Percentiles rank a stretch among this genome's conserved stretches.
Evolutionary conservation across 2,113 vertebrate species (phyloP).

Genomic region (Platycercus adscitus): DNA sequence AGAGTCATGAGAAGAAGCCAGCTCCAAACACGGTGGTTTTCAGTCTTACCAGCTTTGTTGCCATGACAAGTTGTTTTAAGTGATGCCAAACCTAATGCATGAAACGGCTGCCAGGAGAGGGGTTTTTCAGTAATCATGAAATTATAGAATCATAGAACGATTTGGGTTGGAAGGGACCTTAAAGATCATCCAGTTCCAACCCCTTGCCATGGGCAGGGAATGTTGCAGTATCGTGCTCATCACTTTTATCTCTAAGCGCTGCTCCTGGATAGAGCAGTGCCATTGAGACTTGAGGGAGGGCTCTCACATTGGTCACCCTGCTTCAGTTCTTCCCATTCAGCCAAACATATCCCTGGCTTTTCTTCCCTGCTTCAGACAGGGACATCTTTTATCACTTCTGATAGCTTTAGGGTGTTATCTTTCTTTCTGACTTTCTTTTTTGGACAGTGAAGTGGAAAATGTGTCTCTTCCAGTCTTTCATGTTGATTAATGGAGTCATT

Average conservation of each 20-base stretch:
- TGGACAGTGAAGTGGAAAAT: constrained; percentile 51
- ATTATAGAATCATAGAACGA: not conserved
- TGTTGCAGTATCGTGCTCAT: not conserved
- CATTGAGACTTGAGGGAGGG: not conserved
- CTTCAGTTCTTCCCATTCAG: accelerated
- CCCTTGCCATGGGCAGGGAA: not conserved
- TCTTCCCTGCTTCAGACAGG: not conserved
- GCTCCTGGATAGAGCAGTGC: not conserved
- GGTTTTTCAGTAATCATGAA: accelerated
- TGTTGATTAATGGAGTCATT: not conserved
- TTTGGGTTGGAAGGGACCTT: not conserved
- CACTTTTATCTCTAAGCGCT: accelerated
- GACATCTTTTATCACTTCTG: constrained; percentile 28
- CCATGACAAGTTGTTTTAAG: not conserved
- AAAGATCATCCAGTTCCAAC: not conserved
- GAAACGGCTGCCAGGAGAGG: not conserved
- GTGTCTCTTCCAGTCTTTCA: not conserved
- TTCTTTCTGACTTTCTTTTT: not conserved
- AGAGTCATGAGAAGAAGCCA: not conserved
- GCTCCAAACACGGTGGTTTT: not conserved
- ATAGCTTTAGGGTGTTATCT: constrained; percentile 13
- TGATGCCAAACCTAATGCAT: not conserved
- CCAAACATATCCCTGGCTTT: not conserved
- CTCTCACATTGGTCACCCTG: not conserved
- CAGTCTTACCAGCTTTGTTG: not conserved